Percentiles rank a stretch among this genome's conserved stretches.
phyloP scores from a whole-genome alignment of 2,888 invertebrate genomes.

The Liodrosophila aerea region DNA sequence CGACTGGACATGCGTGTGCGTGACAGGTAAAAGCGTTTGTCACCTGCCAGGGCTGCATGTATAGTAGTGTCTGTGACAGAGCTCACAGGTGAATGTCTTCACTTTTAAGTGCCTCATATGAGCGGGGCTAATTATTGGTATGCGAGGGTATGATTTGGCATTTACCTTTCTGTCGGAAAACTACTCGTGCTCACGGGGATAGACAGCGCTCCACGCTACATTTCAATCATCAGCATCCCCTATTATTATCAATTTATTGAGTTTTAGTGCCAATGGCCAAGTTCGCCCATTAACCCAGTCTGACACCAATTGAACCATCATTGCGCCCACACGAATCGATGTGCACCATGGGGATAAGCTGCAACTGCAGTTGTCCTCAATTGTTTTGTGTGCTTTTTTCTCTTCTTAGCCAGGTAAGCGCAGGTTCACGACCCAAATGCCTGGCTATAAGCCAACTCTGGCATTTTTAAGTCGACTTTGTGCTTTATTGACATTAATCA shows the following conservation, averaged over 20 bases:
- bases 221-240: conserved; percentile 32
- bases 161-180: conserved; percentile 33
- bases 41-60: conserved; percentile 43
- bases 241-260: conserved; percentile 50
- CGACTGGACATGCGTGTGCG: conserved; percentile 42
- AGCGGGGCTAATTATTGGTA: conserved; percentile 49
- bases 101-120: conserved; percentile 51
- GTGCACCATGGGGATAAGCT: conserved; percentile 52
- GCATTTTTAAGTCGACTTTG: conserved; percentile 45
- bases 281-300: conserved; percentile 22
- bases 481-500: conserved; percentile 75
- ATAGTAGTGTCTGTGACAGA: conserved; percentile 35
- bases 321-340: conserved; percentile 61
- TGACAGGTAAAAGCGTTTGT: conserved; percentile 47
- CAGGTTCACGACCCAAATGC: conserved; percentile 70
- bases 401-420: conserved; percentile 18
- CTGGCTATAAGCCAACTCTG: conserved; percentile 32
- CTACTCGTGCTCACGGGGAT: too few species aligned
- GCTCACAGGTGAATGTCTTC: conserved; percentile 4
- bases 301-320: conserved; percentile 60
- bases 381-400: conserved; percentile 21
- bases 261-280: conserved; percentile 8
- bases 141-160: conserved; percentile 37
- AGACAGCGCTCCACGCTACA: conserved; percentile 41
- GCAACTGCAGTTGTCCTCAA: conserved; percentile 53